phyloP scores from a whole-genome alignment of 2,888 invertebrate species.

The Ophion slaviceki region DNA sequence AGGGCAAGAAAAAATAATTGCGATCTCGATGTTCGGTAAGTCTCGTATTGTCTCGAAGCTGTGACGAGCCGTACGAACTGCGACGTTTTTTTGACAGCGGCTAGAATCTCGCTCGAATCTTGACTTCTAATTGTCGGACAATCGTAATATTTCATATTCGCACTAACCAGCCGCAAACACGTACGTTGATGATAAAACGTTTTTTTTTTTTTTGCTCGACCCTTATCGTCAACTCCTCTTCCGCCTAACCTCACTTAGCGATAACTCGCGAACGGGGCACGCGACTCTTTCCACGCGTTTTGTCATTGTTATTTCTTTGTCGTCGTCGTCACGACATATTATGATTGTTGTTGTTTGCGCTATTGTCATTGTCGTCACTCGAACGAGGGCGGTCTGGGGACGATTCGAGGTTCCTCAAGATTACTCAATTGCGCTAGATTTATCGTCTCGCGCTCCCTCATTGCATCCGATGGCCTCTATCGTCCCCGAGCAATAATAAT shows the following conservation, averaged over 20 bases:
- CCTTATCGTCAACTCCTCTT: not conserved
- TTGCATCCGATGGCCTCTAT: not conserved
- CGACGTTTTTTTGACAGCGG: not conserved
- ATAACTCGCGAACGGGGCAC: not conserved
- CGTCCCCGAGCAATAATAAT: not conserved
- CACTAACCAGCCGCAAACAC: not conserved
- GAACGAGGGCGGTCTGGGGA: not conserved
- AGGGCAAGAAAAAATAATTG: slow-evolving; percentile 15
- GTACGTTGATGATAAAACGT: not conserved
- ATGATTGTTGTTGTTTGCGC: not conserved
- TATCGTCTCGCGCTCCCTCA: not conserved
- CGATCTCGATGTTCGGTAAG: slow-evolving; percentile 50
- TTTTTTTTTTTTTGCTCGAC: not conserved
- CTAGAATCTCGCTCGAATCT: not conserved
- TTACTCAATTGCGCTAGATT: not conserved
- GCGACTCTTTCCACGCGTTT: not conserved
- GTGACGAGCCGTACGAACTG: slow-evolving; percentile 4
- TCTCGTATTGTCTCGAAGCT: slow-evolving; percentile 24
- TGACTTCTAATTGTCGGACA: not conserved
- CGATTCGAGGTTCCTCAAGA: not conserved
- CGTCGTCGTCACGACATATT: not conserved
- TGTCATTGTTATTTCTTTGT: not conserved
- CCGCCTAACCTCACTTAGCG: not conserved
- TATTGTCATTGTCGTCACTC: not conserved
- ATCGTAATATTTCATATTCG: not conserved